Evolutionary conservation across 2,888 invertebrate species (phyloP), one percentile per base, ranked within the genome.

Genomic region (Chrysolina oricalcia): DNA sequence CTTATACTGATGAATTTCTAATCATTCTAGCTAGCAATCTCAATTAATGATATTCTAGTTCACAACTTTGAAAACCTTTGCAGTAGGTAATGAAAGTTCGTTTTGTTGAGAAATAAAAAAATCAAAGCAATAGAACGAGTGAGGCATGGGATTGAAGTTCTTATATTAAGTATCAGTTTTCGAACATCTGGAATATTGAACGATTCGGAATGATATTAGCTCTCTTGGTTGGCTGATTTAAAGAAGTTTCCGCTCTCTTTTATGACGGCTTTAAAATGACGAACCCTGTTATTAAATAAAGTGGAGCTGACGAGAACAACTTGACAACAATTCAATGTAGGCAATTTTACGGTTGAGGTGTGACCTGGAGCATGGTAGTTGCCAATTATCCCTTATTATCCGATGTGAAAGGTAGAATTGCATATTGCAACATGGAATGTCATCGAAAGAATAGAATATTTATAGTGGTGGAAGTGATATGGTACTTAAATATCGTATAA

Each of bases 361-460:
- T 59, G 59, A 23, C 59, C 23, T 59, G 59, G 9, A n/a, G 35
- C 11, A 15, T 59, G 17, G 59, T 59, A 59, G 59, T 59, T 27
- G n/a, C 15, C 59, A 23, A 59, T 67, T 67, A 67, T 67, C 27
- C 67, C 43, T 21, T 67, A 67, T 67, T 50, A 67, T 48, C 46
- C 67, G 67, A 43, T 50, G 43, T 53, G 53, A 53, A 53, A 53
- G 53, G 53, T 53, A 19, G 11, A 53, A 35, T 23, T 59, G 59
- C 59, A n/a, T 27, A 27, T 59, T 59, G 59, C 59, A 56, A 56
- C 13, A 56, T 27, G 35, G 23, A 59, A n/a, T 59, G 59, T 27
- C 59, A 27, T 15, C 13, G 17, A 35, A 59, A 59, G 59, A 59
- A 59, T 59, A n/a, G 59, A 35, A 59, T 59, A 27, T 27, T 23